Percentiles rank a stretch among this genome's conserved stretches.
Evolutionary conservation across 2,113 vertebrate genomes (phyloP).

Genomic region (Setophaga coronata): DNA sequence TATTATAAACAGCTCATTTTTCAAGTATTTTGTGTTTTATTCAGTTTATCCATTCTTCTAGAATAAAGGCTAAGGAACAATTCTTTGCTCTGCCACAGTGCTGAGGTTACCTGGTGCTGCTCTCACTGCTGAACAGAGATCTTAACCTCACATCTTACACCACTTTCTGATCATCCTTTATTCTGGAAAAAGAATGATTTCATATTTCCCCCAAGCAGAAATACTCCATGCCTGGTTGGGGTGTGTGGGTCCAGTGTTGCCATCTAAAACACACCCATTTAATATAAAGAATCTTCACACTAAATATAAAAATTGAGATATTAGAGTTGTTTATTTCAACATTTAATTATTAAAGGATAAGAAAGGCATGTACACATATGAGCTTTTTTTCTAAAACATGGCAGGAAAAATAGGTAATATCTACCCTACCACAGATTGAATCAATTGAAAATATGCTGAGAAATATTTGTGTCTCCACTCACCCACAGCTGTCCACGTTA

Average conservation of each 20-base stretch:
- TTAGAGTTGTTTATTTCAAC: background rate
- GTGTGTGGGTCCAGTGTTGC: background rate
- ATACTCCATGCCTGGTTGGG: background rate
- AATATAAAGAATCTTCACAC: background rate
- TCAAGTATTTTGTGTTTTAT: background rate
- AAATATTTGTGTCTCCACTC: background rate
- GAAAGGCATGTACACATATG: background rate
- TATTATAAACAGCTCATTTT: background rate
- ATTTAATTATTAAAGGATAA: background rate
- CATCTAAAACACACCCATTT: background rate
- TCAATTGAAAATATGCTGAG: background rate
- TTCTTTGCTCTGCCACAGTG: background rate
- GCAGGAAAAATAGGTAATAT: background rate
- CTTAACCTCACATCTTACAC: background rate
- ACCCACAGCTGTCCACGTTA: constrained; percentile 73
- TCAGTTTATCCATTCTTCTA: background rate
- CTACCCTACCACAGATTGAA: background rate
- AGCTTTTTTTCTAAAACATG: background rate
- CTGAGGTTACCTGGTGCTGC: background rate
- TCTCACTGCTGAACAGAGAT: background rate
- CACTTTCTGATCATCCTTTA: background rate
- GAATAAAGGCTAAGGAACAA: background rate
- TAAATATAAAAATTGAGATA: background rate
- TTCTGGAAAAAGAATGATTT: background rate
- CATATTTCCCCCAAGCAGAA: background rate